A percentile compares a stretch with the other conserved stretches of the same genome.
phyloP scores from a whole-genome alignment of 2,797 vertebrate genomes.

The Coregonus sp. region DNA sequence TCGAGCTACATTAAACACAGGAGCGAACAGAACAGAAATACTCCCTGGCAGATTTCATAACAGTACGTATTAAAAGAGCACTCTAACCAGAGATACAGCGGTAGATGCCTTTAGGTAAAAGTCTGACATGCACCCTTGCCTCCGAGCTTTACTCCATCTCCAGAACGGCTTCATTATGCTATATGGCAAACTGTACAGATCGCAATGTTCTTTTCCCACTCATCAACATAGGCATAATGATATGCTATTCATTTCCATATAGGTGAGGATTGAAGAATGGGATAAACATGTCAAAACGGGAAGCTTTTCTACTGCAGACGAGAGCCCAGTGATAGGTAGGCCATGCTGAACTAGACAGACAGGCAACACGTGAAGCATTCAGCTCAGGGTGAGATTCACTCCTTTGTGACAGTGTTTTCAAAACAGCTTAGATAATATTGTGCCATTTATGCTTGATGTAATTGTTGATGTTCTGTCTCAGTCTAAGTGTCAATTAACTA shows the following conservation, averaged over 20 bases:
- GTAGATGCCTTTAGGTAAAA: slow-evolving; percentile 53
- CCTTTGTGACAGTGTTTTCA: neutral
- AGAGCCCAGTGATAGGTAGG: neutral
- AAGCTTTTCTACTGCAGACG: too few species aligned
- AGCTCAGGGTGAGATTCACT: neutral
- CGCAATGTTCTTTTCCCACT: slow-evolving; percentile 1
- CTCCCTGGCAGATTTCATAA: slow-evolving; percentile 69
- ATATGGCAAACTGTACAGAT: neutral
- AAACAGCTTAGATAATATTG: slow-evolving; percentile 9
- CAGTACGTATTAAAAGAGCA: slow-evolving; percentile 52
- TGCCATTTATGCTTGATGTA: neutral
- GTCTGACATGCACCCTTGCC: slow-evolving; percentile 39
- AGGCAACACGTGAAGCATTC: neutral
- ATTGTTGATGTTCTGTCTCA: neutral
- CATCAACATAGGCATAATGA: neutral
- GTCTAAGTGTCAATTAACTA: slow-evolving; percentile 5
- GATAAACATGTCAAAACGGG: neutral
- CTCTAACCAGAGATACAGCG: slow-evolving; percentile 58
- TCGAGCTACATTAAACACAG: slow-evolving; percentile 74
- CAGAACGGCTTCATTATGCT: slow-evolving; percentile 18
- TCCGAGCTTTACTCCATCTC: neutral
- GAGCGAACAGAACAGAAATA: slow-evolving; percentile 62
- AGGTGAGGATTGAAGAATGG: neutral
- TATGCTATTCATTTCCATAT: neutral
- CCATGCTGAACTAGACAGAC: neutral